Evolutionary conservation across 2,113 vertebrate genomes (phyloP), one percentile per base, ranked within the genome.

Genomic region (Emydocephalus ijimae): DNA sequence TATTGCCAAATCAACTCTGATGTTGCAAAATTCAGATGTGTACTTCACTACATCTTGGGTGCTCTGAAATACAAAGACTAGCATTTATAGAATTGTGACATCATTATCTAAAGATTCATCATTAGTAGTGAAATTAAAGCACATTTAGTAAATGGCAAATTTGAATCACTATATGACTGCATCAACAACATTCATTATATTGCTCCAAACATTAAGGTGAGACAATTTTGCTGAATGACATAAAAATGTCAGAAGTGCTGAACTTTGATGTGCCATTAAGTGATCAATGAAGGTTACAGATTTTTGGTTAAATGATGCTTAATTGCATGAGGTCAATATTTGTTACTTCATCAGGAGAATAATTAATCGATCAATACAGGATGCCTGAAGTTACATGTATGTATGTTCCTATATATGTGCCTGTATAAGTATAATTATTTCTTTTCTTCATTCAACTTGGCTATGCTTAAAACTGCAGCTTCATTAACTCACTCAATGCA

Each of bases 251-350:
- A 98, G 97, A 98, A 97, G 98, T 97, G 97, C 97, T 98, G 97
- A 97, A 97, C 98, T 98, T 98, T 98, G 98, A 99, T 98, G 98
- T 98, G 98, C 98, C 98, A 99, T 99, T 99, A 99, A 99, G 98
- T 98, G 98, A 99, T 99, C 98, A 96, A 99, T 98, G 97, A 95
- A 96, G 98, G 98, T 98, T 98, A 98, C 98, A 96, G 98, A 98
- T 97, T 98, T 98, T 98, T 97, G 96, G 96, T 97, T 98, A 98
- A 98, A 98, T 98, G 98, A 97, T 98, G 95, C 97, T 97, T 97
- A 97, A 98, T 97, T 98, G 98, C 97, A 96, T 97, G 98, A 98
- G 98, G 98, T 99, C 99, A 99, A 98, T 98, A 98, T 98, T 98
- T 98, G 98, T 99, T 99, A 99, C 98, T 98, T 98, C 98, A 99